Evolutionary conservation across 2,888 invertebrate genomes (phyloP).

Genomic region (Punctoribates punctum): DNA sequence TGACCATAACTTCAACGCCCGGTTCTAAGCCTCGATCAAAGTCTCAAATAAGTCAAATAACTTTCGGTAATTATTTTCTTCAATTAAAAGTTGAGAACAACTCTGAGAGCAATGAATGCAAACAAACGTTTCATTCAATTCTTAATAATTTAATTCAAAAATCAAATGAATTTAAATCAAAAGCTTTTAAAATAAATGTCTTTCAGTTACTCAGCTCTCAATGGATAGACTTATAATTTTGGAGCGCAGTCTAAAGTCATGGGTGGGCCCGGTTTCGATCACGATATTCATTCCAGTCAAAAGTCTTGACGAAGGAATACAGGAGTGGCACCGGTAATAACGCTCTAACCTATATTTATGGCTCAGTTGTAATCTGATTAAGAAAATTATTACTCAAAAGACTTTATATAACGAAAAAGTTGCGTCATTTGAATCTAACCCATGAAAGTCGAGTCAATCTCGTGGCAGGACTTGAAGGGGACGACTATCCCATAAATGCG

Average conservation of each 20-base stretch:
- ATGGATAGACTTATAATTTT: slow-evolving; percentile 49
- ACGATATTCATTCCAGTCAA: slow-evolving; percentile 47
- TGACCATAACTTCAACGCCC: background rate
- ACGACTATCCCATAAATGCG: slow-evolving; percentile 49
- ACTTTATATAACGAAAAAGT: slow-evolving; percentile 48
- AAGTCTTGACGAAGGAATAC: slow-evolving; percentile 44
- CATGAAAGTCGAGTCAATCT: slow-evolving; percentile 47
- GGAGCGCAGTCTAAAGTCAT: slow-evolving; percentile 47
- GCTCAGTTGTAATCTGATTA: background rate
- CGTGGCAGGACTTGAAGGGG: slow-evolving; percentile 44
- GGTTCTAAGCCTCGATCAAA: background rate
- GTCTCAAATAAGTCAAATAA: too few species aligned
- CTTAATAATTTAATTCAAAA: background rate
- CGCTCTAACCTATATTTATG: background rate
- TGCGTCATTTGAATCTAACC: slow-evolving; percentile 46
- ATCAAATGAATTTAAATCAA: too few species aligned
- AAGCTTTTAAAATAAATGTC: background rate
- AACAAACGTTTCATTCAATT: background rate
- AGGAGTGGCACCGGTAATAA: slow-evolving; percentile 47
- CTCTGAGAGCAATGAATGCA: background rate
- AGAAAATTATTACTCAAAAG: slow-evolving; percentile 36
- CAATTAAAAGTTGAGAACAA: background rate
- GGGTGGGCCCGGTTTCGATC: slow-evolving; percentile 48
- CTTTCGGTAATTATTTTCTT: slow-evolving; percentile 33
- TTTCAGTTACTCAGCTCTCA: slow-evolving; percentile 48